These are phyloP conservation scores for Helogale parvula DNA, from an alignment of 2,113 vertebrate species.

Conservation along the genomic window DNA sequence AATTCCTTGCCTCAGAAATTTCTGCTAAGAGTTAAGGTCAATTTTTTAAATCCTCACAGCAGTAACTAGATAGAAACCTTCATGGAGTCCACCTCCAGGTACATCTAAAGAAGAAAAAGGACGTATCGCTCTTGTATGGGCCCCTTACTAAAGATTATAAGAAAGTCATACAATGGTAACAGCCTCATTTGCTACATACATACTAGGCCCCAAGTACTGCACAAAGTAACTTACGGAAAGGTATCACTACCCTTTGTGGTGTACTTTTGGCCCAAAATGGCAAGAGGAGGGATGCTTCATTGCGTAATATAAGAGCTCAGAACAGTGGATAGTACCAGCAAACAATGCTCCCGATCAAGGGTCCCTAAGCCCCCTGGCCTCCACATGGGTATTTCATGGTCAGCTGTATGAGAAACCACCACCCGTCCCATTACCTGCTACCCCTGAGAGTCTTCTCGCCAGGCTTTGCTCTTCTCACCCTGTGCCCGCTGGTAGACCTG, in stretches of 20 bases:
- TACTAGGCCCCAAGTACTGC: neutral
- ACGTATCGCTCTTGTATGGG: too few species aligned
- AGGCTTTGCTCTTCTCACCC: neutral
- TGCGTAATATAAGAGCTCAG: neutral
- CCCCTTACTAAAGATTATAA: neutral
- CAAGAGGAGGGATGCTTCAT: neutral
- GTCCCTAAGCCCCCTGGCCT: neutral
- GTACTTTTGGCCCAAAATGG: neutral
- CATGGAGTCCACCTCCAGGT: neutral
- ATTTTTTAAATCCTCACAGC: neutral
- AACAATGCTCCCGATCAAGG: neutral
- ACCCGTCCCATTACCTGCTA: neutral
- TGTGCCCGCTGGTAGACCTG: too few species aligned
- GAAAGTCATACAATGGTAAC: neutral
- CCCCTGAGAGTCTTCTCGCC: neutral
- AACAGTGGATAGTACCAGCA: neutral
- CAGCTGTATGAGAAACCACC: neutral
- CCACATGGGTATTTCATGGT: neutral
- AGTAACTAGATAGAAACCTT: neutral
- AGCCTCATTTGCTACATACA: too few species aligned
- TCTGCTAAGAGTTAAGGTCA: accelerated
- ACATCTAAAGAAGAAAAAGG: neutral
- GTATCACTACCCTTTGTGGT: neutral
- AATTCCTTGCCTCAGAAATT: neutral
- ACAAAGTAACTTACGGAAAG: neutral